Percentiles rank a stretch among this genome's conserved stretches.
Conservation (phyloP, 2,113 vertebrate genomes). For the Bubalus kerabau region DNA sequence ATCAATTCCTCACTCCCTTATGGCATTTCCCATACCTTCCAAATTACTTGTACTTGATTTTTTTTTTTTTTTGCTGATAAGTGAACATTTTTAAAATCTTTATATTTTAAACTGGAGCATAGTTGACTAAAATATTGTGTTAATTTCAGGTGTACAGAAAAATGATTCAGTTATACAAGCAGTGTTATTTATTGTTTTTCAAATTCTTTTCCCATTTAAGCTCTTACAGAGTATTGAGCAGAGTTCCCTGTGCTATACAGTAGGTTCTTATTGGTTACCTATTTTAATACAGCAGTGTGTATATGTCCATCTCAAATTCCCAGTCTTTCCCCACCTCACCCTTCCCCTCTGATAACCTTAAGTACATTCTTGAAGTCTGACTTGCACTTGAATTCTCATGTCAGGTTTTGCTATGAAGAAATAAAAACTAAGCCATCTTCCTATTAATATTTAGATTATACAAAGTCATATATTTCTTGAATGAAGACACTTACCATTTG, state of each 20-base stretch:
- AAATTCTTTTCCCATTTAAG: background rate
- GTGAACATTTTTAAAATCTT: background rate
- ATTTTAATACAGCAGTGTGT: background rate
- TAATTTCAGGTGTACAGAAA: background rate
- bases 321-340: background rate
- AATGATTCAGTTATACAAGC: background rate
- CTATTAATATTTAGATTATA: background rate
- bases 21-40: background rate
- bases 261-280: background rate
- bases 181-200: background rate
- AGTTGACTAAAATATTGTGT: background rate
- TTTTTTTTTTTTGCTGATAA: background rate
- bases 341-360: background rate
- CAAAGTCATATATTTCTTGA: background rate
- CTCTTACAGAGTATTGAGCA: background rate
- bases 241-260: background rate
- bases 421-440: background rate
- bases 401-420: background rate
- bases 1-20: background rate
- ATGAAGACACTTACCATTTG: background rate
- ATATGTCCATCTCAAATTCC: background rate
- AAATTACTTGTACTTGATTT: background rate
- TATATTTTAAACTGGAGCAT: background rate
- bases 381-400: background rate
- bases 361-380: background rate